Evolutionary conservation across 2,888 invertebrate species (phyloP).

Genomic region (Rugalucina vietnamica): DNA sequence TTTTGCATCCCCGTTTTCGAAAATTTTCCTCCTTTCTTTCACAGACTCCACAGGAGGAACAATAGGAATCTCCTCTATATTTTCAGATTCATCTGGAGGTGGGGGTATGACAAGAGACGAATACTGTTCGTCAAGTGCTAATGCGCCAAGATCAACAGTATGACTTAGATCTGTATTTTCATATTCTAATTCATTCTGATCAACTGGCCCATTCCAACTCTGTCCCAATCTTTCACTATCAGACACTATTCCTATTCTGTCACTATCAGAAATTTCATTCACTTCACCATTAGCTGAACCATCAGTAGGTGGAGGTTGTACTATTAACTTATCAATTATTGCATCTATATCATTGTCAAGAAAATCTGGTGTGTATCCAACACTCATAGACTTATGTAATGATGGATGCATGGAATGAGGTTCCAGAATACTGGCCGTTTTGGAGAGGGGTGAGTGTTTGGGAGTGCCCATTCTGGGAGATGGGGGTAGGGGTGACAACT

Average conservation of each 20-base stretch:
- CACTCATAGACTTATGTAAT: slow-evolving; percentile 72
- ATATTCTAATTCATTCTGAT: slow-evolving; percentile 39
- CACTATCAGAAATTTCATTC: neutral
- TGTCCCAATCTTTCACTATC: slow-evolving; percentile 23
- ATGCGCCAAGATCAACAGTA: slow-evolving; percentile 47
- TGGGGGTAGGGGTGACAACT: slow-evolving; percentile 7
- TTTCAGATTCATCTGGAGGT: slow-evolving; percentile 67
- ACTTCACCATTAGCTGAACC: neutral
- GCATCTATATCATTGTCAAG: slow-evolving; percentile 88
- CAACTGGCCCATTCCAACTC: slow-evolving; percentile 55
- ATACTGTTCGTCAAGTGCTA: slow-evolving; percentile 72
- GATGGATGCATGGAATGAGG: neutral
- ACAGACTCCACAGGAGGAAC: slow-evolving; percentile 73
- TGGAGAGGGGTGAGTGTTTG: slow-evolving; percentile 7
- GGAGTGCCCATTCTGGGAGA: neutral
- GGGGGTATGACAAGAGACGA: slow-evolving; percentile 79
- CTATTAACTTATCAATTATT: slow-evolving; percentile 92
- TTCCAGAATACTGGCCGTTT: slow-evolving; percentile 27
- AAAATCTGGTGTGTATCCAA: slow-evolving; percentile 74
- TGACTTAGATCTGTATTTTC: slow-evolving; percentile 52
- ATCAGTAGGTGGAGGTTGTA: slow-evolving; percentile 88
- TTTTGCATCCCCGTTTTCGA: slow-evolving; percentile 30
- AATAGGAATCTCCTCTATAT: slow-evolving; percentile 68
- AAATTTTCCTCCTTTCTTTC: slow-evolving; percentile 59
- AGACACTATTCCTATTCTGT: neutral